Conservation (phyloP, 2,113 vertebrate genomes). For the Tachycineta bicolor region DNA sequence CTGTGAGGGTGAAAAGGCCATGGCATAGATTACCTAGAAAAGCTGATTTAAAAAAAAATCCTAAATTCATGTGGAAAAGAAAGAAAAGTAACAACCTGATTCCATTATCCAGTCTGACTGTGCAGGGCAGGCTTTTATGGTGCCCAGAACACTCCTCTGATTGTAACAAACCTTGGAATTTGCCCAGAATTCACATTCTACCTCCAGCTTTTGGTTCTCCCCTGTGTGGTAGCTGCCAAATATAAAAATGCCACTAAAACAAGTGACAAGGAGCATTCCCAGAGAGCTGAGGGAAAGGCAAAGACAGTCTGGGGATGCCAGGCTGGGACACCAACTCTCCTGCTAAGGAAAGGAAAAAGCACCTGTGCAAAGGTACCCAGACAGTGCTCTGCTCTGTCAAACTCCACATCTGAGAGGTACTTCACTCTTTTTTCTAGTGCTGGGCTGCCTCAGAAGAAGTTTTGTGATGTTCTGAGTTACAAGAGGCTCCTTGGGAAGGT, state of each 20-base stretch:
- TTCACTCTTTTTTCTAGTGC: neutral
- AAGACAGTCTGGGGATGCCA: neutral
- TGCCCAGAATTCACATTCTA: neutral
- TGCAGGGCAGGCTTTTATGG: neutral
- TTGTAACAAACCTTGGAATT: neutral
- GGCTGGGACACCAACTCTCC: neutral
- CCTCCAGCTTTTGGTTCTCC: neutral
- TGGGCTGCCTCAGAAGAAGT: neutral
- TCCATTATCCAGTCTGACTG: fast-evolving
- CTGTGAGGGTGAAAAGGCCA: neutral
- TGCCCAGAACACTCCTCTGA: neutral
- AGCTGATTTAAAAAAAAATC: neutral
- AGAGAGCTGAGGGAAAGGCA: neutral
- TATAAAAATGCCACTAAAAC: neutral
- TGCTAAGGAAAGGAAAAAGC: neutral
- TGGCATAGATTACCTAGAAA: neutral
- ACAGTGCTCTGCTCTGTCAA: neutral
- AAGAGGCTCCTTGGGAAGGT: neutral
- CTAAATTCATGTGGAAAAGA: neutral
- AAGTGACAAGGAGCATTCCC: neutral
- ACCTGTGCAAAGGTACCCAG: neutral
- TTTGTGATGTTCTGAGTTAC: neutral
- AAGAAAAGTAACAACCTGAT: neutral
- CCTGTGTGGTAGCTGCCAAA: neutral
- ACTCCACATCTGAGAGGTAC: neutral